Percentiles rank a stretch among this genome's conserved stretches.
Conservation (phyloP, 2,888 invertebrate genomes). For the Drosophila birchii region DNA sequence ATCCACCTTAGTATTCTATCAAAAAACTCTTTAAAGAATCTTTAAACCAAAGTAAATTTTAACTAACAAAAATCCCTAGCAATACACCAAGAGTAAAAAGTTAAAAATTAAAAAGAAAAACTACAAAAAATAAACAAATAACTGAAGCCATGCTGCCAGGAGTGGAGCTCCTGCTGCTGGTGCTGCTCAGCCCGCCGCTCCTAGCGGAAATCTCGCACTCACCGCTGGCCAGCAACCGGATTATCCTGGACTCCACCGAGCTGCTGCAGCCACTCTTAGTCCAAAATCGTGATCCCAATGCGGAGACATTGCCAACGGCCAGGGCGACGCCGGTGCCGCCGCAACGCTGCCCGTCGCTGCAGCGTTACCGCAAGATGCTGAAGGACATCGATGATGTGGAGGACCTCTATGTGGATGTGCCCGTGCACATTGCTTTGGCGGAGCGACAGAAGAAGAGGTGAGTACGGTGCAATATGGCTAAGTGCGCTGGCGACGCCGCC, state of each 20-base stretch:
- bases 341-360: conserved; percentile 60
- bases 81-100: neutral
- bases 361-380: conserved; percentile 72
- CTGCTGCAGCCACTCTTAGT: conserved; percentile 3
- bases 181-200: conserved; percentile 40
- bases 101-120: neutral
- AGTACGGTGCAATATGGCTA: conserved; percentile 67
- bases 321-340: conserved; percentile 30
- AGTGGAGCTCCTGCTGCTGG: conserved; percentile 32
- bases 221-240: conserved; percentile 57
- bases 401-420: conserved; percentile 83
- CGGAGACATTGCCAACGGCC: conserved; percentile 6
- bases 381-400: conserved; percentile 82
- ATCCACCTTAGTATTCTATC: too few species aligned
- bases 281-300: conserved; percentile 3
- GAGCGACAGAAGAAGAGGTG: conserved; percentile 83
- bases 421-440: conserved; percentile 81
- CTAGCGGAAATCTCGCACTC: conserved; percentile 61
- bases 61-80: too few species aligned
- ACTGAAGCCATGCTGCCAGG: conserved; percentile 24
- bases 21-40: too few species aligned
- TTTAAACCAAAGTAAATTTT: too few species aligned
- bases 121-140: neutral
- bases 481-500: conserved; percentile 70
- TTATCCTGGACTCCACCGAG: conserved; percentile 44